Evolutionary conservation across 2,113 vertebrate species (phyloP), one percentile per base, ranked within the genome.

Genomic region (Calypte anna): DNA sequence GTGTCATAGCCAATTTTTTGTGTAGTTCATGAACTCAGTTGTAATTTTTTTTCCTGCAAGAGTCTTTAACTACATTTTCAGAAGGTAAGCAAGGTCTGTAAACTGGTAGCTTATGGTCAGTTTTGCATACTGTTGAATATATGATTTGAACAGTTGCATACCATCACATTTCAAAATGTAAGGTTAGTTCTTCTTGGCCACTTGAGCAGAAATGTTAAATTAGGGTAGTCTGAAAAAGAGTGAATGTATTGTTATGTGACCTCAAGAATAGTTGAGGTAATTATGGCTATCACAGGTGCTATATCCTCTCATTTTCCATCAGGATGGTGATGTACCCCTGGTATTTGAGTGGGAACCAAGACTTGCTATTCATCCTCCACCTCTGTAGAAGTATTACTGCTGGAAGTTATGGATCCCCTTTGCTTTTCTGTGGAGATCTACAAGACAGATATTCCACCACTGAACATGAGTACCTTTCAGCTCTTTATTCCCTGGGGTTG

Each of bases 1-100:
- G n/a, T 83, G 66, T 95, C 88, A 53, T 68, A 61, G 93, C 85
- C 79, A 72, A 64, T 86, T 93, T 92, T 82, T 69, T 72, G 31
- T 31, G 33, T 87, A 64, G 91, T 93, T 88, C 77, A 9, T 91
- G 90, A 91, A 87, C 82, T 91, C 43, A 22, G 53, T 87, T 67
- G 10, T 82, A 46, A 54, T 85, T 94, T 93, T 40, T 40, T 40
- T 40, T 40, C 40, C 90, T 89, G 31, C 59, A 57, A 30, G 72
- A 82, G 51, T 57, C n/a, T 90, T 82, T 66, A 79, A 73, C 54
- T 84, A 3, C 14, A 2, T 61, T 93, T 87, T 48, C 66, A 79
- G 54, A 76, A 90, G 40, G 40, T 72, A 48, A 46, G 70, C 1
- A 17, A 78, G 33, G 81, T 33, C 27, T 53, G 72, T 88, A 81